Conservation (phyloP, 2,888 invertebrate genomes). For the Pachydiplax longipennis region DNA sequence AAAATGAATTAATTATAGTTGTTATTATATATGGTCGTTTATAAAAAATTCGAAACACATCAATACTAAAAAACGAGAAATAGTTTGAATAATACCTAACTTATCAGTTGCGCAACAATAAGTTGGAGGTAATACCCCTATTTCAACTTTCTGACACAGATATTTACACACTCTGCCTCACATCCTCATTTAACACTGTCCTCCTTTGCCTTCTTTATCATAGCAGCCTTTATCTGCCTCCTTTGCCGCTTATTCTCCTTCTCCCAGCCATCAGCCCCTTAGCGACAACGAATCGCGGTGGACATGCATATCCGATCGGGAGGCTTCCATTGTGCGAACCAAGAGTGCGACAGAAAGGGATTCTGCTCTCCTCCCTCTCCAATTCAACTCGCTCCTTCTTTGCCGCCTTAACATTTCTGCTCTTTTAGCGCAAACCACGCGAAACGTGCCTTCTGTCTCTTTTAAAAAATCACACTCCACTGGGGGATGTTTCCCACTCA, state of each 20-base stretch:
- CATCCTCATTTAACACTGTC: not conserved
- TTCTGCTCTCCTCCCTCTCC: not conserved
- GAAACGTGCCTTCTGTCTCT: not conserved
- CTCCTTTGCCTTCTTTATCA: not conserved
- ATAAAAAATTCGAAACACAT: too few species aligned
- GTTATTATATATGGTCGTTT: too few species aligned
- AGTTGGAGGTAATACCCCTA: too few species aligned
- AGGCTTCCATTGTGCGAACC: slow-evolving; percentile 8
- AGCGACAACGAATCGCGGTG: slow-evolving; percentile 6
- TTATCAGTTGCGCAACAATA: too few species aligned
- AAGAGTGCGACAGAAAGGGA: not conserved
- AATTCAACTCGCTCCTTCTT: not conserved
- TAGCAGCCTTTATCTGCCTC: not conserved
- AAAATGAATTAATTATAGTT: too few species aligned
- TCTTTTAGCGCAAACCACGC: not conserved
- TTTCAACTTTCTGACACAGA: too few species aligned
- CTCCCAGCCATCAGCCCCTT: not conserved
- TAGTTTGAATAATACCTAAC: too few species aligned
- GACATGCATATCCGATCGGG: slow-evolving; percentile 40
- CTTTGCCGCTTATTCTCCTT: not conserved
- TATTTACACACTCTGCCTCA: not conserved
- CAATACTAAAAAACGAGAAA: too few species aligned
- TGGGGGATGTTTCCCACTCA: not conserved
- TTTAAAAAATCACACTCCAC: not conserved
- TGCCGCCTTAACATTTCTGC: not conserved